A percentile compares a stretch with the other conserved stretches of the same genome.
Conservation (phyloP, 1,140 invertebrate species). For the Bilobella aurantiaca region DNA sequence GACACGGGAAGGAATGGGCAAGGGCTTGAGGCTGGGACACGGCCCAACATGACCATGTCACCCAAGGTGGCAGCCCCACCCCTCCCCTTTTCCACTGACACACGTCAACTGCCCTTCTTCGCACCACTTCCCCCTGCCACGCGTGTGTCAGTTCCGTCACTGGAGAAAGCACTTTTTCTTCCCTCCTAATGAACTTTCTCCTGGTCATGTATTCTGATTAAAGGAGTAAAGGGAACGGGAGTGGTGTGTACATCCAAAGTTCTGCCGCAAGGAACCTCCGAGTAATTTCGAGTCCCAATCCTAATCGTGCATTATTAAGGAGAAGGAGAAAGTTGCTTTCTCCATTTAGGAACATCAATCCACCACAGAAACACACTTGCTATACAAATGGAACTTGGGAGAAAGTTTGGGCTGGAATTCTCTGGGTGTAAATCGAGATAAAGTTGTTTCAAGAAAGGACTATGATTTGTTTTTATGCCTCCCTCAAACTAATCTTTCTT, state of each 20-base stretch:
- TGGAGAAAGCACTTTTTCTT: too few relatives aligned
- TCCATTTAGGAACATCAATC: constrained; percentile 5
- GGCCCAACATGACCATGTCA: too few relatives aligned
- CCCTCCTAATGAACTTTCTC: neutral
- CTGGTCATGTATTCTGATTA: neutral
- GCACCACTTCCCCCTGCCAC: too few relatives aligned
- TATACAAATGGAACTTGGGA: too few relatives aligned
- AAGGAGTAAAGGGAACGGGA: neutral
- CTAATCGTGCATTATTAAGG: neutral
- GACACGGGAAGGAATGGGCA: too few relatives aligned
- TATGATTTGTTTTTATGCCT: constrained; percentile 1
- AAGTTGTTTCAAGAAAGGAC: neutral
- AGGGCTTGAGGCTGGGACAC: too few relatives aligned
- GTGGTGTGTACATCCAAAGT: too few relatives aligned
- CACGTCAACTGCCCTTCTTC: too few relatives aligned
- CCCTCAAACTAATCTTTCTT: neutral
- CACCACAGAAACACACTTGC: neutral
- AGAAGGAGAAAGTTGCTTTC: neutral
- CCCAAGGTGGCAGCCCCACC: too few relatives aligned
- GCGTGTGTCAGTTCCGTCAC: too few relatives aligned
- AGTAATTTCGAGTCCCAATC: neutral
- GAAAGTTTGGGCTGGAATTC: neutral
- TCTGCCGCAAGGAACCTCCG: too few relatives aligned
- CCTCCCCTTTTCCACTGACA: too few relatives aligned
- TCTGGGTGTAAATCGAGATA: neutral